Base-by-base conservation (phyloP, 1,140 invertebrate genomes). In the Onthophagus taurus region DNA sequence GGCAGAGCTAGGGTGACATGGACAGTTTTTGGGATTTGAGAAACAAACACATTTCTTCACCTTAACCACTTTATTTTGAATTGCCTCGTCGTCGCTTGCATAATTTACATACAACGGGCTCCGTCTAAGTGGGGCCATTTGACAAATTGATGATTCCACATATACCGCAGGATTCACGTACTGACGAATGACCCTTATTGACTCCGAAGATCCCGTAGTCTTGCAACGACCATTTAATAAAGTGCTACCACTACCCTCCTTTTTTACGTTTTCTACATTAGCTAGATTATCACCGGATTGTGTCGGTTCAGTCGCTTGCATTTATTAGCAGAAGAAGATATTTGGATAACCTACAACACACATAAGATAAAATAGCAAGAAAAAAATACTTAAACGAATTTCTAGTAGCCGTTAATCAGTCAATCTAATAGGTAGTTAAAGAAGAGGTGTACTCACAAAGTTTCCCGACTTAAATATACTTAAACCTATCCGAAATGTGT, bases 11-110 rank as follows among this genome's bases (percentile, higher is more conserved):
- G 41, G 39, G 31, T 55, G 53, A 42, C 48, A 49, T 3, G 52
- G 41, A 31, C 47, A 49, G 14, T 49, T 46, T 23, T 48, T 46
- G 29, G 48, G 46, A 24, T 49, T 42, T 13, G 47, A 34, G 20
- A 51, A 50, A 23, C 53, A 53, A 5, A 35, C 35, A 33, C 53
- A 53, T 23, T 18, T 33, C 14, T 36, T 23, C n/a, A 36, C 21
- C 34, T 33, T 34, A 21, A 36, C 42, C 14, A 23, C 31, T 17
- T 44, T 33, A 24, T n/a, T n/a, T n/a, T 44, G 41, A 11, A 33
- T 34, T 13, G 29, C 18, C 13, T 43, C 31, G 41, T 43, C 30
- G 30, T 43, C 41, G 30, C 29, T 42, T 6, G 26, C 17, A 41
- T 41, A 41, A 41, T 41, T 41, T 41, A 41, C 17, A 13, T 26